Percentiles rank a stretch among this genome's conserved stretches.
These are phyloP conservation scores for Siniperca scherzeri DNA, from an alignment of 2,797 vertebrate genomes.

Conservation along the genomic window DNA sequence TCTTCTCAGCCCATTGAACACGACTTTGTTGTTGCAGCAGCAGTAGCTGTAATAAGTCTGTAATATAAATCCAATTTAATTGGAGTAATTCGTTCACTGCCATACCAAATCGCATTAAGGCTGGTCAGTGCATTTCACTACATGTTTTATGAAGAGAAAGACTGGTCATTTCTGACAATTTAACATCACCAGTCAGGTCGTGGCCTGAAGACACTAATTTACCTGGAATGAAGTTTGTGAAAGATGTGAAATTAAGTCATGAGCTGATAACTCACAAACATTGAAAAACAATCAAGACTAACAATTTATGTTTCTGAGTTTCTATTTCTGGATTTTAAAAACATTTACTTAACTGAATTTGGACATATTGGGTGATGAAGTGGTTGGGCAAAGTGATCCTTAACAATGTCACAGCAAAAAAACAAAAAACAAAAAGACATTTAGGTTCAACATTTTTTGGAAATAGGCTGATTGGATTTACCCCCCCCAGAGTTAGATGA, in stretches of 20 bases:
- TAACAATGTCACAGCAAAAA: background rate
- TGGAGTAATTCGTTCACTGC: conserved; percentile 28
- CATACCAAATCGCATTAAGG: conserved; percentile 29
- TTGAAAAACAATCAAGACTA: background rate
- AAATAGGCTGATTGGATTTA: background rate
- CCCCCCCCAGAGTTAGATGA: background rate
- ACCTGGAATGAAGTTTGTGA: background rate
- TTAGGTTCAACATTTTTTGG: background rate
- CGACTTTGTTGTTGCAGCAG: conserved; percentile 48
- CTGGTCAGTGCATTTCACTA: background rate
- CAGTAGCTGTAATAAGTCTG: conserved; percentile 19
- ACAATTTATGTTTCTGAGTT: background rate
- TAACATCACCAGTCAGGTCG: background rate
- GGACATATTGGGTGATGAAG: too few species aligned
- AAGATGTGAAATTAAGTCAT: background rate
- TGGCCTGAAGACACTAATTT: background rate
- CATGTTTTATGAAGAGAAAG: background rate
- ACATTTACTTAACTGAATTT: background rate
- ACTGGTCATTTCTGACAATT: background rate
- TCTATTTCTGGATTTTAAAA: background rate
- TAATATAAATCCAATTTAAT: conserved; percentile 49
- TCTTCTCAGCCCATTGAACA: conserved; percentile 41
- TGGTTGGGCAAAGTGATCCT: background rate
- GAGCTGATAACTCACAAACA: too few species aligned
- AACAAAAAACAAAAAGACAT: background rate